Evolutionary conservation across 2,888 invertebrate species (phyloP).

Genomic region (Drosophila eohydei): DNA sequence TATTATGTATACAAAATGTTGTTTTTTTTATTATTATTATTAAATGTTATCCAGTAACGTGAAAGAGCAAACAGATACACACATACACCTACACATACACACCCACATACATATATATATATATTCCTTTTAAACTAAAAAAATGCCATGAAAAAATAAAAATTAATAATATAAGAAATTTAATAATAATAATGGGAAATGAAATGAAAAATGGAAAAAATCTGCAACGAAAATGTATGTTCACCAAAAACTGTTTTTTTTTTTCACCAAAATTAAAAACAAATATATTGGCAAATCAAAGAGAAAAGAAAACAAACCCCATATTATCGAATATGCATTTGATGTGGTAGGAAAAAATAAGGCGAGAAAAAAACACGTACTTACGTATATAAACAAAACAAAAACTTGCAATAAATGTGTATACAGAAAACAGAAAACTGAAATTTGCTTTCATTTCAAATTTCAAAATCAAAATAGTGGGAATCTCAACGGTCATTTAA

Average conservation of each 20-base stretch:
- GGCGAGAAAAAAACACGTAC: slow-evolving; percentile 58
- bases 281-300: slow-evolving; percentile 25
- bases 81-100: slow-evolving; percentile 24
- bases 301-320: slow-evolving; percentile 29
- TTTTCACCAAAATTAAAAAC: slow-evolving; percentile 15
- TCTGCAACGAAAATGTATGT: slow-evolving; percentile 34
- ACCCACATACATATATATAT: slow-evolving; percentile 27
- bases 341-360: slow-evolving; percentile 83
- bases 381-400: slow-evolving; percentile 69
- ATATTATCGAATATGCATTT: slow-evolving; percentile 68
- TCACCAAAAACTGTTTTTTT: slow-evolving; percentile 14
- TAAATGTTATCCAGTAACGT: slow-evolving; percentile 69
- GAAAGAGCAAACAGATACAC: slow-evolving; percentile 21
- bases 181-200: slow-evolving; percentile 21
- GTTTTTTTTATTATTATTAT: slow-evolving; percentile 61
- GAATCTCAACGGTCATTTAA: neutral
- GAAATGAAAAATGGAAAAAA: slow-evolving; percentile 20
- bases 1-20: slow-evolving; percentile 71
- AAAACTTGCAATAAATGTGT: slow-evolving; percentile 84
- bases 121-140: slow-evolving; percentile 58
- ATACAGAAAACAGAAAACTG: slow-evolving; percentile 78
- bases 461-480: slow-evolving; percentile 28
- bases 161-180: slow-evolving; percentile 1
- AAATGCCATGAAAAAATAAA: slow-evolving; percentile 34
- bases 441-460: neutral